phyloP scores from a whole-genome alignment of 37 sponge, comb jelly and placozoan genomes.

The Beroe ovata region DNA sequence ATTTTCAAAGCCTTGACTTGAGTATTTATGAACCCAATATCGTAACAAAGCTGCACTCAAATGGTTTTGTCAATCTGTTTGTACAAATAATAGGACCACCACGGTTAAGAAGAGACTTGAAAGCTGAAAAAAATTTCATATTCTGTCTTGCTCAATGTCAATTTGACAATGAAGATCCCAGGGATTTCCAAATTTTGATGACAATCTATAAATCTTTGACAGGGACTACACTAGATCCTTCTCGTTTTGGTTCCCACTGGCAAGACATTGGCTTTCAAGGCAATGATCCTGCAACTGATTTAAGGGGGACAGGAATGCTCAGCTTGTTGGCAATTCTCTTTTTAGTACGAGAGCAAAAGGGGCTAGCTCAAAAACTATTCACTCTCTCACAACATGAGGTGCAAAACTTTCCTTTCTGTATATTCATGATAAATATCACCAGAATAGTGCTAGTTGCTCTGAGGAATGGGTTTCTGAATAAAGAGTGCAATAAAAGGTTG shows the following conservation, averaged over 20 bases:
- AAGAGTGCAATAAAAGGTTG: conserved; percentile 36
- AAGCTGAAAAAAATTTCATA: conserved; percentile 34
- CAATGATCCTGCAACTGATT: conserved; percentile 92
- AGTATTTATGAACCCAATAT: conserved; percentile 31
- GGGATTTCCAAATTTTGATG: conserved; percentile 49
- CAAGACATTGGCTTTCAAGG: conserved; percentile 95
- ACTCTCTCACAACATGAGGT: conserved; percentile 11
- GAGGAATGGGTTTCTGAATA: conserved; percentile 42
- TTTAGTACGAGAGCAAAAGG: conserved; percentile 24
- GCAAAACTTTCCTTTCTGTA: conserved; percentile 58
- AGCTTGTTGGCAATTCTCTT: conserved; percentile 25
- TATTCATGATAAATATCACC: conserved; percentile 49
- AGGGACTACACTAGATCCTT: conserved; percentile 4
- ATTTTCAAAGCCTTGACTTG: conserved; percentile 27
- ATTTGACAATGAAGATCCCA: conserved; percentile 63
- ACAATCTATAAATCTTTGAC: conserved; percentile 46
- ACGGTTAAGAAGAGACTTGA: neutral
- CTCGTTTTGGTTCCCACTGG: conserved; percentile 73
- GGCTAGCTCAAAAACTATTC: conserved; percentile 16
- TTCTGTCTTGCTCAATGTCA: conserved; percentile 50
- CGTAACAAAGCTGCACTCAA: neutral
- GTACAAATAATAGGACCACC: conserved; percentile 53
- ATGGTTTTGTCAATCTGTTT: conserved; percentile 9
- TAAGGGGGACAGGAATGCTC: conserved; percentile 72
- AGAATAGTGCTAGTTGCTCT: conserved; percentile 30